Percentiles rank a stretch among this genome's conserved stretches.
phyloP scores from a whole-genome alignment of 2,113 vertebrate genomes.

The Dicaeum eximium region DNA sequence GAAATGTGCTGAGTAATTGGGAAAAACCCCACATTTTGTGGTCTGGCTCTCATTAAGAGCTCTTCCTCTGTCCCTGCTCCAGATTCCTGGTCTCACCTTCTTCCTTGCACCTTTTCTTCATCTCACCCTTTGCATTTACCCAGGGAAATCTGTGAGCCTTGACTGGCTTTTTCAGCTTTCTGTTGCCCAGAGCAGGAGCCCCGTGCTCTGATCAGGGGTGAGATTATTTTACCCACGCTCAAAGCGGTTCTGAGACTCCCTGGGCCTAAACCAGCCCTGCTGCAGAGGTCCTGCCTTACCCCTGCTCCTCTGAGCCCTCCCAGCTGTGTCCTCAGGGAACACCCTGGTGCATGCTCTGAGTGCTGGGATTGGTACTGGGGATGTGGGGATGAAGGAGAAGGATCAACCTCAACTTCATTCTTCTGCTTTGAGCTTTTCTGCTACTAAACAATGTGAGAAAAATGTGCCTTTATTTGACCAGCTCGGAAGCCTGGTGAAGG shows the following conservation, averaged over 20 bases:
- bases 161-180: neutral
- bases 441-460: neutral
- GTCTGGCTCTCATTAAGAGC: neutral
- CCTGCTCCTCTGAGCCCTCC: neutral
- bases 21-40: fast-evolving
- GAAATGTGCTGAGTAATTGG: neutral
- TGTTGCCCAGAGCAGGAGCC: neutral
- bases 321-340: no score
- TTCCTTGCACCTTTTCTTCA: neutral
- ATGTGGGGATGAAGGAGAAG: neutral
- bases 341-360: fast-evolving
- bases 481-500: neutral
- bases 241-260: fast-evolving
- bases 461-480: neutral
- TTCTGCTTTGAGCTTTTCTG: neutral
- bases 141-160: neutral
- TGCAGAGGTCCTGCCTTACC: neutral
- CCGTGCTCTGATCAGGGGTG: neutral
- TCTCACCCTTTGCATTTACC: neutral
- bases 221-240: fast-evolving
- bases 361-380: neutral
- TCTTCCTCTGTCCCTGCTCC: neutral
- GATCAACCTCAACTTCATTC: neutral
- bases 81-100: neutral
- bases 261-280: neutral